Evolutionary conservation across 2,888 invertebrate species (phyloP).

Genomic region (Drosophila multiciliata): DNA sequence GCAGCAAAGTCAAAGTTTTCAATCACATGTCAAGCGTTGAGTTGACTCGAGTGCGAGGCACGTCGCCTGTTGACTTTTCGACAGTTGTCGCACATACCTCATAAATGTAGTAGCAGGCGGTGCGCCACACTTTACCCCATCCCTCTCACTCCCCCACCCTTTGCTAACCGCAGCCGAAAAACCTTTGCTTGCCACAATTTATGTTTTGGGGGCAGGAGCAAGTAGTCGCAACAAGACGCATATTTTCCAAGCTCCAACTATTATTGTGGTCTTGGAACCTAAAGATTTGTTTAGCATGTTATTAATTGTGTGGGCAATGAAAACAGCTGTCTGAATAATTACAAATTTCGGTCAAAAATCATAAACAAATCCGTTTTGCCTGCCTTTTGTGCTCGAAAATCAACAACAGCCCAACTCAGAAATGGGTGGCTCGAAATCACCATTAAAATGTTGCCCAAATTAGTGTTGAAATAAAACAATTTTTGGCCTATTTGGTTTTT

Average conservation of each 20-base stretch:
- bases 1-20: constrained; percentile 81
- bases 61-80: constrained; percentile 67
- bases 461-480: constrained; percentile 75
- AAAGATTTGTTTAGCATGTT: constrained; percentile 56
- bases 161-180: constrained; percentile 61
- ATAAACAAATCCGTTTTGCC: constrained; percentile 55
- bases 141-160: background rate
- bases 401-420: constrained; percentile 36
- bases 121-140: background rate
- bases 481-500: constrained; percentile 59
- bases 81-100: constrained; percentile 77
- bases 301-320: constrained; percentile 63
- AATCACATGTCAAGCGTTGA: constrained; percentile 78
- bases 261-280: constrained; percentile 14
- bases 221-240: constrained; percentile 14
- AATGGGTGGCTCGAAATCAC: constrained; percentile 58
- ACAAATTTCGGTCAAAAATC: constrained; percentile 67
- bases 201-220: constrained; percentile 30
- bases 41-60: constrained; percentile 67
- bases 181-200: constrained; percentile 69
- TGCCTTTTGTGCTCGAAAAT: constrained; percentile 46
- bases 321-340: constrained; percentile 76
- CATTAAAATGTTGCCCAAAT: constrained; percentile 68
- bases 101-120: constrained; percentile 67
- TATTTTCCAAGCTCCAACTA: constrained; percentile 19